Evolutionary conservation across 23 tunicate genomes (phyloP).

Genomic region (Ciona savignyi): DNA sequence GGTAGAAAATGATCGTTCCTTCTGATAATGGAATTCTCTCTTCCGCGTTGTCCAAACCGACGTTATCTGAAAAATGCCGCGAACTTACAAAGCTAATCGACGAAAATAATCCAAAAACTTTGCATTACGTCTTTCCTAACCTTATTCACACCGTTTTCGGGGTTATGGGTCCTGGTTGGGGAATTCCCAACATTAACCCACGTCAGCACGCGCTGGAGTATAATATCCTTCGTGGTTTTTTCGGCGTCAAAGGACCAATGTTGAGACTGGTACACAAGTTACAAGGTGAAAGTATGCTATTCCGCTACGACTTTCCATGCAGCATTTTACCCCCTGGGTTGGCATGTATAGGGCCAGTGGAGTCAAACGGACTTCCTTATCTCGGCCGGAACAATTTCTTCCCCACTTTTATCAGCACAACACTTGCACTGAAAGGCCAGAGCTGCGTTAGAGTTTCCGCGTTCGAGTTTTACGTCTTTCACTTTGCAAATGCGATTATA

Average conservation of each 20-base stretch:
- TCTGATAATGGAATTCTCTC: neutral
- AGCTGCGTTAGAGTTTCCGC: conserved; percentile 40
- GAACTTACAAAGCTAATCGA: conserved; percentile 56
- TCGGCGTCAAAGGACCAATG: conserved; percentile 65
- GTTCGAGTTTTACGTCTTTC: conserved; percentile 75
- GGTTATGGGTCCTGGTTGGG: conserved; percentile 45
- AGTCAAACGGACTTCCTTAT: neutral
- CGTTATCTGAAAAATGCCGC: conserved; percentile 37
- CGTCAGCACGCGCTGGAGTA: conserved; percentile 28
- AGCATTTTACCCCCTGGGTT: conserved; percentile 20
- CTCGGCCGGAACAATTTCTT: neutral
- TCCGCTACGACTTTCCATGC: conserved; percentile 42
- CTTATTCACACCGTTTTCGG: conserved; percentile 59
- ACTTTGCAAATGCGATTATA: conserved; percentile 56
- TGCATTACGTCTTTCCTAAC: conserved; percentile 32
- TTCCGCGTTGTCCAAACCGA: conserved; percentile 25
- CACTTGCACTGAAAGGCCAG: conserved; percentile 24
- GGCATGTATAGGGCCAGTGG: neutral
- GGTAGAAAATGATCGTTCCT: neutral
- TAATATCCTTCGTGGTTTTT: conserved; percentile 33
- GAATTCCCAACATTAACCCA: conserved; percentile 18
- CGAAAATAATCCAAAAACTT: conserved; percentile 18
- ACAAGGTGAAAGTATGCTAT: conserved; percentile 37
- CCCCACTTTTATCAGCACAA: neutral
- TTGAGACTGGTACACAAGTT: conserved; percentile 49